Evolutionary conservation across 1,140 invertebrate species (phyloP).

Genomic region (Sarcophaga peregrina): DNA sequence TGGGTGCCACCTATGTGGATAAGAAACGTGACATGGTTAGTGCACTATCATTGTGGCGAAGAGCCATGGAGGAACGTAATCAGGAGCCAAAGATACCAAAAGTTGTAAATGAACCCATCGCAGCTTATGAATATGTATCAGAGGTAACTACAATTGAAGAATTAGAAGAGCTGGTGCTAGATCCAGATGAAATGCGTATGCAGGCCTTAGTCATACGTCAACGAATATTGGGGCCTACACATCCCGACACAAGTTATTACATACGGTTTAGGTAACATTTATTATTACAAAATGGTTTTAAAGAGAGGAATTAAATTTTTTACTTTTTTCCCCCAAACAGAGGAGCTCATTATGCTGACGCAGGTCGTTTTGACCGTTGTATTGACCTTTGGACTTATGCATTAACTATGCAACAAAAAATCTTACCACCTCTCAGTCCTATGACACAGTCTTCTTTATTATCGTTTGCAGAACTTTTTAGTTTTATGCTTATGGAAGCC

Average conservation of each 20-base stretch:
- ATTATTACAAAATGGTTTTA: not conserved
- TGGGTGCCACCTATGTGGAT: slow-evolving; percentile 97
- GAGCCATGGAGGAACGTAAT: slow-evolving; percentile 80
- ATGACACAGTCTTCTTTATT: slow-evolving; percentile 94
- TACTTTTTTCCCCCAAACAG: slow-evolving; percentile 66
- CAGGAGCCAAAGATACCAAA: slow-evolving; percentile 75
- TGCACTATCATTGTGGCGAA: slow-evolving; percentile 87
- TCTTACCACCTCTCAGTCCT: slow-evolving; percentile 91
- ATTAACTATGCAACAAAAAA: slow-evolving; percentile 94
- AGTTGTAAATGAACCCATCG: slow-evolving; percentile 74
- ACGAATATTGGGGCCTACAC: slow-evolving; percentile 88
- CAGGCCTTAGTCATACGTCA: slow-evolving; percentile 94
- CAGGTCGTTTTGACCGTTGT: slow-evolving; percentile 91
- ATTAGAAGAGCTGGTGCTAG: slow-evolving; percentile 86
- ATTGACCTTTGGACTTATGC: slow-evolving; percentile 96
- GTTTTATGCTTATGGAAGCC: slow-evolving; percentile 88
- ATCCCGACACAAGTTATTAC: slow-evolving; percentile 97
- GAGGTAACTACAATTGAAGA: slow-evolving; percentile 84
- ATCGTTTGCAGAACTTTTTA: slow-evolving; percentile 94
- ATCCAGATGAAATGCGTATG: slow-evolving; percentile 97
- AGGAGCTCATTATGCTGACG: slow-evolving; percentile 94
- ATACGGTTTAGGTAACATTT: slow-evolving; percentile 72
- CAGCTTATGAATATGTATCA: slow-evolving; percentile 87
- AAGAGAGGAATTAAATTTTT: slow-evolving; percentile 21
- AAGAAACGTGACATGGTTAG: slow-evolving; percentile 94